These are phyloP conservation scores for Bombylius major DNA, from an alignment of 2,888 invertebrate species.

Conservation along the genomic window DNA sequence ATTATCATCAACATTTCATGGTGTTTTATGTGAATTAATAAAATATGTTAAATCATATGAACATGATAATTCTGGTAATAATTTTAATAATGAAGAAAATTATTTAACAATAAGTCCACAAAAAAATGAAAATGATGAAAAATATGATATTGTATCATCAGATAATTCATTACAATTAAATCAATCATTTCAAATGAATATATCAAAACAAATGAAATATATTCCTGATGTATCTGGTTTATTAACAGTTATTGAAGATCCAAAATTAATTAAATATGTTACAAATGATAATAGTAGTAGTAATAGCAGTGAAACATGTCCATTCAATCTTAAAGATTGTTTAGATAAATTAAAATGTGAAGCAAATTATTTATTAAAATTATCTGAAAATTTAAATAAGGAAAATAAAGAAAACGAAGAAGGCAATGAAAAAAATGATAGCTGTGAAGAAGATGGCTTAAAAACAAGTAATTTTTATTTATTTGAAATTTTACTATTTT, in stretches of 20 bases:
- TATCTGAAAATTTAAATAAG: constrained; percentile 38
- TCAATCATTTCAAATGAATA: not conserved
- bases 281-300: constrained; percentile 41
- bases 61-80: constrained; percentile 61
- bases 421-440: constrained; percentile 19
- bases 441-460: constrained; percentile 21
- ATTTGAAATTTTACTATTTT: not conserved
- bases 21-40: constrained; percentile 53
- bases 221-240: constrained; percentile 53
- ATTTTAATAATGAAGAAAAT: constrained; percentile 21
- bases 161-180: not conserved
- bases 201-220: constrained; percentile 43
- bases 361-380: constrained; percentile 53
- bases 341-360: constrained; percentile 53
- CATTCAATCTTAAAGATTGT: constrained; percentile 53
- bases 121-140: not conserved
- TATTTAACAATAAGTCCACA: constrained; percentile 6
- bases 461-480: constrained; percentile 14
- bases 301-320: constrained; percentile 36
- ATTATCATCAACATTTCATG: constrained; percentile 50
- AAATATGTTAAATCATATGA: constrained; percentile 65
- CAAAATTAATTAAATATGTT: constrained; percentile 43
- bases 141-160: not conserved
- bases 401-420: constrained; percentile 15
- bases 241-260: constrained; percentile 48